These are phyloP conservation scores for Drosophila prostipennis DNA, from an alignment of 2,888 invertebrate genomes.

Conservation along the genomic window DNA sequence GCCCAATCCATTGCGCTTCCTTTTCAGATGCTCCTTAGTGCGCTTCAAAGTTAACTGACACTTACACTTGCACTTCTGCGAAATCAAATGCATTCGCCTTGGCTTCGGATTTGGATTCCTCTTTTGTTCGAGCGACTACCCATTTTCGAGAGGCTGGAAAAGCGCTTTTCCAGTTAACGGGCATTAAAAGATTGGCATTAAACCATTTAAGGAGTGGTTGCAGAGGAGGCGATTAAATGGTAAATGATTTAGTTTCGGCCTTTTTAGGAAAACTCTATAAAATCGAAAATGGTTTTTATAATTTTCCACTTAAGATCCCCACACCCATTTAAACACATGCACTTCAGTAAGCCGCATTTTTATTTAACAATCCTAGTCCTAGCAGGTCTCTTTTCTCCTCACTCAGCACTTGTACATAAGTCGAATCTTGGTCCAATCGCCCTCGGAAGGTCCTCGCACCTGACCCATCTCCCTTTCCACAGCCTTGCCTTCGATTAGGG, in stretches of 20 bases:
- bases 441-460: conserved; percentile 71
- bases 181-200: conserved; percentile 6
- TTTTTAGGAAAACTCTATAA: too few species aligned
- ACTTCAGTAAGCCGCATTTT: background rate
- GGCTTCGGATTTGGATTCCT: conserved; percentile 5
- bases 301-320: too few species aligned
- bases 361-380: conserved; percentile 11
- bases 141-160: conserved; percentile 16
- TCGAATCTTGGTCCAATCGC: conserved; percentile 80
- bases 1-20: conserved; percentile 48
- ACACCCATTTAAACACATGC: background rate
- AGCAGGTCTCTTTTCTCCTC: background rate
- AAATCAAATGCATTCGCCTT: conserved; percentile 50
- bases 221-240: background rate
- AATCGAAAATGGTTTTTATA: too few species aligned
- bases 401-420: conserved; percentile 80
- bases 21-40: conserved; percentile 18
- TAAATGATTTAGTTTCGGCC: background rate
- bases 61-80: conserved; percentile 49
- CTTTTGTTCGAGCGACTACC: background rate
- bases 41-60: conserved; percentile 58
- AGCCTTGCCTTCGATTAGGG: conserved; percentile 57
- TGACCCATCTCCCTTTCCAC: conserved; percentile 79
- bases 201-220: background rate
- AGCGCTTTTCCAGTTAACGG: conserved; percentile 8